Conservation (phyloP, 2,113 vertebrate species). For the Rhinogobius similis region DNA sequence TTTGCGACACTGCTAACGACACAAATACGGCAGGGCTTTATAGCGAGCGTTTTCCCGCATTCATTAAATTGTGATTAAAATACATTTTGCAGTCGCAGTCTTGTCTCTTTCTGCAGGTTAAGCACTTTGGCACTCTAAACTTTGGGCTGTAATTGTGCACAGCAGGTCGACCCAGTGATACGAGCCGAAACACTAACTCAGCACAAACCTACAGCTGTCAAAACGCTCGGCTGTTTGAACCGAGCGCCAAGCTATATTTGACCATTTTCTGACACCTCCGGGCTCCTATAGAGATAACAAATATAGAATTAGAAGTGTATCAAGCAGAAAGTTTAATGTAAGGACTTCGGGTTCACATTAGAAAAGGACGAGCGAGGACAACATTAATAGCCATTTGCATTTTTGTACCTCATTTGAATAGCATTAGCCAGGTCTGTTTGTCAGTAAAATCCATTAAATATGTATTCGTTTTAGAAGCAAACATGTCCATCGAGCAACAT, state of each 20-base stretch:
- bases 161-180: constrained; percentile 31
- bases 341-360: background rate
- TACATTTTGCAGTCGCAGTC: background rate
- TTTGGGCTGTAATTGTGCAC: constrained; percentile 40
- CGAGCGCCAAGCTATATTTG: constrained; percentile 22
- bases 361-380: background rate
- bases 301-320: background rate
- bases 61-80: background rate
- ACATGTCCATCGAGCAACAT: no score
- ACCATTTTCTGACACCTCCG: constrained; percentile 1
- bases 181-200: constrained; percentile 36
- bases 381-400: background rate
- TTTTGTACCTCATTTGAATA: background rate
- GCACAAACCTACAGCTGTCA: constrained; percentile 36
- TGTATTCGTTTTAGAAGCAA: no score
- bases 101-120: constrained; percentile 1
- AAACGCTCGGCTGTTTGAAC: constrained; percentile 24
- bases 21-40: background rate
- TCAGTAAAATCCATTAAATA: no score
- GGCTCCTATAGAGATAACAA: background rate
- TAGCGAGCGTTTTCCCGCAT: background rate
- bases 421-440: no score
- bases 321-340: background rate
- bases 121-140: constrained; percentile 12
- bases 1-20: background rate